Evolutionary conservation across 2,888 invertebrate species (phyloP).

Genomic region (Mechanitis mazaeus): DNA sequence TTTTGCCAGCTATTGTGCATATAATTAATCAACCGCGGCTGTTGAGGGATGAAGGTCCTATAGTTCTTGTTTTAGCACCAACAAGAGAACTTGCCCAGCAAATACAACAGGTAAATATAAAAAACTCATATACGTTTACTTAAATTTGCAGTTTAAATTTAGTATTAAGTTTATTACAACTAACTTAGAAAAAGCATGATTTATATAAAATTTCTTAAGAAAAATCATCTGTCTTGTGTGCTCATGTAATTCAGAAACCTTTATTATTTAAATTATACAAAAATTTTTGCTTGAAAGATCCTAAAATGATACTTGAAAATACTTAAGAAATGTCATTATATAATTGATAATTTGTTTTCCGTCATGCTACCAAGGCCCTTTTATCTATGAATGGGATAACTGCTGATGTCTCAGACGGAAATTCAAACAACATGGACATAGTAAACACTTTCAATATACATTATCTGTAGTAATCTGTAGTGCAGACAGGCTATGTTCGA

Average conservation of each 20-base stretch:
- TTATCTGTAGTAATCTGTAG: slow-evolving; percentile 58
- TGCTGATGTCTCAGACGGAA: slow-evolving; percentile 57
- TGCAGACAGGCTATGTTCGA: slow-evolving; percentile 70
- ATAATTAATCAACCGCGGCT: slow-evolving; percentile 93
- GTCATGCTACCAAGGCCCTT: slow-evolving; percentile 65
- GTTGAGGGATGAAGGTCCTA: slow-evolving; percentile 93
- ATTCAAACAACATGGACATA: slow-evolving; percentile 61
- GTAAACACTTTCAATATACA: slow-evolving; percentile 48
- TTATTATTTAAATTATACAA: slow-evolving; percentile 27
- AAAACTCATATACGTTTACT: slow-evolving; percentile 1
- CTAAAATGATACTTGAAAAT: neutral
- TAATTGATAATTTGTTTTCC: slow-evolving; percentile 51
- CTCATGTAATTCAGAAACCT: slow-evolving; percentile 30
- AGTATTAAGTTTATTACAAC: slow-evolving; percentile 13
- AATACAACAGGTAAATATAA: slow-evolving; percentile 83
- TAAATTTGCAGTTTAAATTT: neutral
- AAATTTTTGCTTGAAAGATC: neutral
- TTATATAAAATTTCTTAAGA: neutral
- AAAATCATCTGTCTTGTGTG: slow-evolving; percentile 15
- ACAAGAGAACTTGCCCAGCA: slow-evolving; percentile 93
- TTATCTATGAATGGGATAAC: slow-evolving; percentile 70
- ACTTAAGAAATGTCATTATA: slow-evolving; percentile 14
- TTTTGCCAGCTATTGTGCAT: slow-evolving; percentile 95
- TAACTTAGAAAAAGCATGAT: slow-evolving; percentile 11
- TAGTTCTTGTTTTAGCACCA: slow-evolving; percentile 92